A percentile compares a stretch with the other conserved stretches of the same genome.
Evolutionary conservation across 1,140 invertebrate species (phyloP).

Genomic region (Drosophila rufa): DNA sequence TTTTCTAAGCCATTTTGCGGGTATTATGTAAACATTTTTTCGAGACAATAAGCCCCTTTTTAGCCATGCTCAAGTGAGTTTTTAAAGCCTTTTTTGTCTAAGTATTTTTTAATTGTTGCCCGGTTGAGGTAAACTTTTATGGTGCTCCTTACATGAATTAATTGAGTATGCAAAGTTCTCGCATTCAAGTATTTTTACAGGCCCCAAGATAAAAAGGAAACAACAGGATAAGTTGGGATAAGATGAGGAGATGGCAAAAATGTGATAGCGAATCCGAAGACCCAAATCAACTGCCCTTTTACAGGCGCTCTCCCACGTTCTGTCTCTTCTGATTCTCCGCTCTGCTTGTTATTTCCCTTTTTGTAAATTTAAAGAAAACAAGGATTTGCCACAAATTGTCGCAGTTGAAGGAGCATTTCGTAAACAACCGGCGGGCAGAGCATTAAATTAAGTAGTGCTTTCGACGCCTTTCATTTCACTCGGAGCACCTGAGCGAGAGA

Average conservation of each 20-base stretch:
- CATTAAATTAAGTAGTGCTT: constrained; percentile 60
- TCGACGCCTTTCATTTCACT: constrained; percentile 27
- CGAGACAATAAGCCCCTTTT: constrained; percentile 42
- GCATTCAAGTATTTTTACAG: constrained; percentile 22
- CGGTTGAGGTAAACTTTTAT: constrained; percentile 25
- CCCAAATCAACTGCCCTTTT: constrained; percentile 32
- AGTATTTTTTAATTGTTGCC: constrained; percentile 69
- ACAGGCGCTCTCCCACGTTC: not conserved
- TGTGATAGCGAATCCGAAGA: constrained; percentile 25
- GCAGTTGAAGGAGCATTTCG: constrained; percentile 37
- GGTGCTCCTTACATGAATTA: constrained; percentile 43
- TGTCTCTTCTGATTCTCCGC: constrained; percentile 16
- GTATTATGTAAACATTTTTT: constrained; percentile 22
- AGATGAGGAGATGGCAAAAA: constrained; percentile 13
- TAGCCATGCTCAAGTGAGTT: constrained; percentile 35
- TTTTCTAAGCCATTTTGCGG: constrained; percentile 31
- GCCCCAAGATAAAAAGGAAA: constrained; percentile 26
- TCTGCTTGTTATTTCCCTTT: constrained; percentile 44
- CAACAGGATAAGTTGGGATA: not conserved
- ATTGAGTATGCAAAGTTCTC: constrained; percentile 60
- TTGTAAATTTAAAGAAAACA: constrained; percentile 78
- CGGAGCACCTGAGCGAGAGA: constrained; percentile 50
- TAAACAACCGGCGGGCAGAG: constrained; percentile 45
- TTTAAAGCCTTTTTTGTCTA: constrained; percentile 25
- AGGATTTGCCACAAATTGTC: constrained; percentile 29